Evolutionary conservation across 1,140 invertebrate genomes (phyloP).

Genomic region (Plutomurus gul): DNA sequence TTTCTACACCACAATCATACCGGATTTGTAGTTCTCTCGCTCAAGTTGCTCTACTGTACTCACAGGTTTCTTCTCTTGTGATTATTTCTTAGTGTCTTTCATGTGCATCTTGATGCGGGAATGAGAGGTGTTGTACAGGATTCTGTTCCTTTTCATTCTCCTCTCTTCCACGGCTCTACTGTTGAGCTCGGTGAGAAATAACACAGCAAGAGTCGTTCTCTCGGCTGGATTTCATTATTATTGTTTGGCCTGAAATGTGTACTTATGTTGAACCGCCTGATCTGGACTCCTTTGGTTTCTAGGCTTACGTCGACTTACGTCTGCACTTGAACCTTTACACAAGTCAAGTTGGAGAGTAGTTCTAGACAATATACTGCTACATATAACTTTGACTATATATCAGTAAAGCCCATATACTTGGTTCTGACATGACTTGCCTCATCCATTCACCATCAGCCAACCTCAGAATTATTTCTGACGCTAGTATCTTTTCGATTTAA

Average conservation of each 20-base stretch:
- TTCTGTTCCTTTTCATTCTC: neutral
- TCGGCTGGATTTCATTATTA: constrained; percentile 16
- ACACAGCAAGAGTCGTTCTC: constrained; percentile 33
- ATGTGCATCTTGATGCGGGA: constrained; percentile 11
- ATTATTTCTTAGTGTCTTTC: constrained; percentile 11
- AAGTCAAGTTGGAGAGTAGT: too few relatives aligned
- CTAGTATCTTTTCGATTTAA: neutral
- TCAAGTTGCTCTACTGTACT: constrained; percentile 2
- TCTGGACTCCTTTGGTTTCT: too few relatives aligned
- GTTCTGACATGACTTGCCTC: constrained; percentile 9
- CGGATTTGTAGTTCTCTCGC: constrained; percentile 16
- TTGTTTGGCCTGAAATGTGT: neutral
- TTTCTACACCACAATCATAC: constrained; percentile 1
- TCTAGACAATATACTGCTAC: too few relatives aligned
- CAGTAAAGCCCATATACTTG: too few relatives aligned
- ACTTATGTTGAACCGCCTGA: neutral
- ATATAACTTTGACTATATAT: too few relatives aligned
- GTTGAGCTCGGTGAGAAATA: constrained; percentile 34
- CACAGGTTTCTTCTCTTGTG: constrained; percentile 9
- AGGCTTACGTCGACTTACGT: too few relatives aligned
- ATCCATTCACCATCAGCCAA: neutral
- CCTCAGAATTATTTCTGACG: neutral
- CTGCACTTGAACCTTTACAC: too few relatives aligned
- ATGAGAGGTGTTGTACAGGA: neutral
- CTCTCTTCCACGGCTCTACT: neutral